Percentiles rank a stretch among this genome's conserved stretches.
phyloP scores from a whole-genome alignment of 2,113 vertebrate genomes.

The Macrotis lagotis region DNA sequence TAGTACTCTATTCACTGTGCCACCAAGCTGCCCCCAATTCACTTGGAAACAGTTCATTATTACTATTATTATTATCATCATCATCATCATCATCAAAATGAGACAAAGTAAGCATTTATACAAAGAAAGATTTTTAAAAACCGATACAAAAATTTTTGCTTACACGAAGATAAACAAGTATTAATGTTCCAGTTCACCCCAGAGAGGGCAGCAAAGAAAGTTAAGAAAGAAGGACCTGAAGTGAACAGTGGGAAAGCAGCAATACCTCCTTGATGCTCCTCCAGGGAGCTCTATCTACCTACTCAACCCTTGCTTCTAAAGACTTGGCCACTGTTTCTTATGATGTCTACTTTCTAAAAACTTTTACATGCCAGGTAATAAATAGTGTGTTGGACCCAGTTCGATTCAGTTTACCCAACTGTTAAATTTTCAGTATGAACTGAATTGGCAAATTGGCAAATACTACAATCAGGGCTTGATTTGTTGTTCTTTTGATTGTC shows the following conservation, averaged over 20 bases:
- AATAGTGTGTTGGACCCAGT: neutral
- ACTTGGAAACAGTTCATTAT: neutral
- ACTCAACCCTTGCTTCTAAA: neutral
- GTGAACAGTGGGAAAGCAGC: neutral
- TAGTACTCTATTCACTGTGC: no score
- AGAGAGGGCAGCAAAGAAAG: neutral
- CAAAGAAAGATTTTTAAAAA: neutral
- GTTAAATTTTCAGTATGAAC: neutral
- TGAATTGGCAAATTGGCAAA: neutral
- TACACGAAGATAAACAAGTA: neutral
- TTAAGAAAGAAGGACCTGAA: neutral
- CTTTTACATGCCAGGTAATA: neutral
- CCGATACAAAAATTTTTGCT: neutral
- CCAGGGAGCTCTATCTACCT: neutral
- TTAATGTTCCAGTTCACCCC: neutral
- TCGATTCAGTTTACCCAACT: neutral
- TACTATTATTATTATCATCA: neutral
- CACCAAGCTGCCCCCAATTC: no score
- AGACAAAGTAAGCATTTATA: neutral
- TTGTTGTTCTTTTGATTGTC: neutral
- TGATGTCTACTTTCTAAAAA: neutral
- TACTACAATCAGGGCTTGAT: neutral
- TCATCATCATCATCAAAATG: neutral
- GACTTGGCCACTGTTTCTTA: neutral
- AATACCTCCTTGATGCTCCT: neutral